Conservation (phyloP, 2,888 invertebrate species). For the Oxyteleia sp. region DNA sequence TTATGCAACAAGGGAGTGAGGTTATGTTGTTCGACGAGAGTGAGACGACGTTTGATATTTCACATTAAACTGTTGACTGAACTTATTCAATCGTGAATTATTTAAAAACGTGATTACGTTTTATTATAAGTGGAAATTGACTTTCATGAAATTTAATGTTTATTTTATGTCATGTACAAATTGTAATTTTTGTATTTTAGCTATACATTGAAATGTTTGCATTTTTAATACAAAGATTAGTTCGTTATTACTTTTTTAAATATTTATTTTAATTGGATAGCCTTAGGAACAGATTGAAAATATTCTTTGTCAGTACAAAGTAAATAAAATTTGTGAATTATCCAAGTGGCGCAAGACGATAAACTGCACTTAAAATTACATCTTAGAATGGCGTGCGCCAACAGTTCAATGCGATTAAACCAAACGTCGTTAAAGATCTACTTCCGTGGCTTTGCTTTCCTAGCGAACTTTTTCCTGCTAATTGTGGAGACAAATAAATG, state of each 20-base stretch:
- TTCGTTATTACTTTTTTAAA: too few species aligned
- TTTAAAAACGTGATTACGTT: neutral
- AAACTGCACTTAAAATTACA: slow-evolving; percentile 75
- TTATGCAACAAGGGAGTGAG: too few species aligned
- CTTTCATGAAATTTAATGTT: too few species aligned
- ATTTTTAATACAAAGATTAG: too few species aligned
- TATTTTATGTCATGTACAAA: too few species aligned
- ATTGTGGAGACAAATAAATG: slow-evolving; percentile 20
- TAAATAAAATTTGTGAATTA: slow-evolving; percentile 38
- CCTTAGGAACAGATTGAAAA: neutral
- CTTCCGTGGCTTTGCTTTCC: slow-evolving; percentile 81
- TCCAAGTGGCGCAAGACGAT: slow-evolving; percentile 30
- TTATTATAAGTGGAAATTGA: too few species aligned
- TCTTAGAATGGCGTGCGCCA: slow-evolving; percentile 60
- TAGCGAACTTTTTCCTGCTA: slow-evolving; percentile 24
- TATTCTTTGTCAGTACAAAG: neutral
- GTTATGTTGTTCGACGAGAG: too few species aligned
- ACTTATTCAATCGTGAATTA: neutral
- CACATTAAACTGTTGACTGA: too few species aligned
- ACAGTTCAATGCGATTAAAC: slow-evolving; percentile 80
- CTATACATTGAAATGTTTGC: too few species aligned
- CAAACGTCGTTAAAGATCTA: slow-evolving; percentile 82
- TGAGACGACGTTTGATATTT: too few species aligned
- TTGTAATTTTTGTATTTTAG: too few species aligned
- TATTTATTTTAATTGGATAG: neutral